A percentile compares a stretch with the other conserved stretches of the same genome.
Conservation (phyloP, 2,113 vertebrate genomes). For the Fregata magnificens region DNA sequence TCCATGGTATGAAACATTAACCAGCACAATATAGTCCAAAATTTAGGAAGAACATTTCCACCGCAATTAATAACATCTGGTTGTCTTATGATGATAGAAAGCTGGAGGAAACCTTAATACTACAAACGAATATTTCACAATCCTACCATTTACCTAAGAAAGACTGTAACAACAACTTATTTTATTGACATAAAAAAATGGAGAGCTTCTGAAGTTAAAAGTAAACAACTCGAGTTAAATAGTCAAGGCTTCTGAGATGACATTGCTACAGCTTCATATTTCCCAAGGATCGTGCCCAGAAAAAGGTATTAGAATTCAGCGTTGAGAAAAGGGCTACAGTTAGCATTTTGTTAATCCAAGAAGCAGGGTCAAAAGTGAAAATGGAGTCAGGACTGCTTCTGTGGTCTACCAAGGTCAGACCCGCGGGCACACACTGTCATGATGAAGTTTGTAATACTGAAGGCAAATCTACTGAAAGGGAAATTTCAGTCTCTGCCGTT, state of each 20-base stretch:
- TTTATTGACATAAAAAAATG: not conserved
- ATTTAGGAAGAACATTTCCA: not conserved
- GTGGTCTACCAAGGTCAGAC: not conserved
- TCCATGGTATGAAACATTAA: not conserved
- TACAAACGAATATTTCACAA: not conserved
- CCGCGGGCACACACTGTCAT: fast-evolving
- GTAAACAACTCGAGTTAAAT: not conserved
- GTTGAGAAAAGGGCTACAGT: not conserved
- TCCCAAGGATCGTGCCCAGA: not conserved
- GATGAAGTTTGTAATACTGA: not conserved
- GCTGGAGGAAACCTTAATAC: not conserved
- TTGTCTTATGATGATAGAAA: not conserved
- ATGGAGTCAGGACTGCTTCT: not conserved
- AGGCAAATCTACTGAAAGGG: not conserved
- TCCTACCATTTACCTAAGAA: not conserved
- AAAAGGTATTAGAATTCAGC: not conserved
- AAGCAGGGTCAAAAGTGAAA: not conserved
- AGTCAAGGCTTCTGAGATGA: not conserved
- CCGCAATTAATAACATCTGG: not conserved
- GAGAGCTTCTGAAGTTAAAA: not conserved
- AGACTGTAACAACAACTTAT: fast-evolving
- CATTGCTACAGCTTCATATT: not conserved
- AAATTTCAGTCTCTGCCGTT: not conserved
- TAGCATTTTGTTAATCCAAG: not conserved
- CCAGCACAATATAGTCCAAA: not conserved